Conservation (phyloP, 2,113 vertebrate species). For the Erythrolamprus reginae region DNA sequence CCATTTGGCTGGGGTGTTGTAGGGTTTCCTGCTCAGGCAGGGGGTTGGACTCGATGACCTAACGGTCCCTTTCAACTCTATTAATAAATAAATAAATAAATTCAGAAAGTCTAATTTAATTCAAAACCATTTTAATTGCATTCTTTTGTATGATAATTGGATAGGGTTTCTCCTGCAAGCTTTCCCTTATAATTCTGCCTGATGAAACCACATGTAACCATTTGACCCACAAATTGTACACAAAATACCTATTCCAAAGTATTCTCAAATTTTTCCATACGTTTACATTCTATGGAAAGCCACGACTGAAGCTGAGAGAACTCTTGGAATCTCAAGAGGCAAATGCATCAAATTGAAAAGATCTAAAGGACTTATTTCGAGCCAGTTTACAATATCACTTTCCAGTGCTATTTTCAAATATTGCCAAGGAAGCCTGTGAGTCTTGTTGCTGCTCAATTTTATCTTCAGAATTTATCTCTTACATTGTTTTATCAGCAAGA, state of each 20-base stretch:
- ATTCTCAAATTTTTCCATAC: neutral
- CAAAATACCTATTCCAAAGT: neutral
- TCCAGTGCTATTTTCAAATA: neutral
- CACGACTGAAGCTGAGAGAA: neutral
- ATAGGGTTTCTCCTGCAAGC: too few relatives aligned
- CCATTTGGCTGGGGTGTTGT: too few relatives aligned
- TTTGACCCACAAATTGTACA: neutral
- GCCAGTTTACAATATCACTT: neutral
- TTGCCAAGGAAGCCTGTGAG: neutral
- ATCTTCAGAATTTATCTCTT: neutral
- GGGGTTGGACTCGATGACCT: too few relatives aligned
- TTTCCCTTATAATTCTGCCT: neutral
- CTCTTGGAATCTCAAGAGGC: neutral
- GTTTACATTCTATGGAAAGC: neutral
- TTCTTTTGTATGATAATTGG: neutral
- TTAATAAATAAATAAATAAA: too few relatives aligned
- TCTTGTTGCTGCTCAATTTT: neutral
- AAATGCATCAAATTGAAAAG: neutral
- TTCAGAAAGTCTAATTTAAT: neutral
- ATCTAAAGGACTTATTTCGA: neutral
- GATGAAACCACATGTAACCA: neutral
- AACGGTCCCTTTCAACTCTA: too few relatives aligned
- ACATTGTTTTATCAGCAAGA: neutral
- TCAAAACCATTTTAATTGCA: neutral
- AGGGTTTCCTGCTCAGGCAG: too few relatives aligned